Evolutionary conservation across 2,888 invertebrate species (phyloP).

Genomic region (Ectemnius cavifrons): DNA sequence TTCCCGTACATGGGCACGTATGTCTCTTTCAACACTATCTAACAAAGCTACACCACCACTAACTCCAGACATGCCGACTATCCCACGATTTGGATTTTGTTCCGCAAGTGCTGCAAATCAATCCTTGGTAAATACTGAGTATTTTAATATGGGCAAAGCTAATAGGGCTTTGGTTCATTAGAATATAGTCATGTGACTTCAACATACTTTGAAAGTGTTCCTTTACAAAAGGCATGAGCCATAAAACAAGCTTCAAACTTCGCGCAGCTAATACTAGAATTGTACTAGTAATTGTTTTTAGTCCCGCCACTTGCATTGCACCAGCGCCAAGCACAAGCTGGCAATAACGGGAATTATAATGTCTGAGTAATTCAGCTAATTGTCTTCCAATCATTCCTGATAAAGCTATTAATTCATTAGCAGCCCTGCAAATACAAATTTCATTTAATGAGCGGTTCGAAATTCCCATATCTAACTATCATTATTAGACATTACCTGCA

Average conservation of each 20-base stretch:
- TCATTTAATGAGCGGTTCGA: not conserved
- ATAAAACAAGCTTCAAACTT: constrained; percentile 89
- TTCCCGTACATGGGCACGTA: constrained; percentile 93
- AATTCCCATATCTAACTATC: not conserved
- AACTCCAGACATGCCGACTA: constrained; percentile 62
- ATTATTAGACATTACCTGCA: constrained; percentile 81
- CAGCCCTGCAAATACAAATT: constrained; percentile 65
- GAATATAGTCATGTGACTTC: not conserved
- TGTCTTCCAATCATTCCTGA: constrained; percentile 90
- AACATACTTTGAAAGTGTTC: constrained; percentile 82
- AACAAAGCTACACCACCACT: constrained; percentile 77
- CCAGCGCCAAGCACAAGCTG: constrained; percentile 98
- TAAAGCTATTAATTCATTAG: constrained; percentile 84
- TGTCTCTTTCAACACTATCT: constrained; percentile 87
- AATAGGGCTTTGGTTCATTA: not conserved
- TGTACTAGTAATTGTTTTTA: constrained; percentile 96
- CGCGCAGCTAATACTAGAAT: constrained; percentile 93
- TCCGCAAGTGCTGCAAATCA: constrained; percentile 66
- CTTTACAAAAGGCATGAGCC: constrained; percentile 87
- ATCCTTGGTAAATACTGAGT: not conserved
- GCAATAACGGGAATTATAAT: constrained; percentile 93
- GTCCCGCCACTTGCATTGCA: constrained; percentile 95
- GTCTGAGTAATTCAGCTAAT: constrained; percentile 92
- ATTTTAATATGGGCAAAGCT: not conserved
- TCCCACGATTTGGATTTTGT: constrained; percentile 69